These are phyloP conservation scores for Acomys russatus DNA, from an alignment of 2,797 vertebrate species.

Conservation along the genomic window DNA sequence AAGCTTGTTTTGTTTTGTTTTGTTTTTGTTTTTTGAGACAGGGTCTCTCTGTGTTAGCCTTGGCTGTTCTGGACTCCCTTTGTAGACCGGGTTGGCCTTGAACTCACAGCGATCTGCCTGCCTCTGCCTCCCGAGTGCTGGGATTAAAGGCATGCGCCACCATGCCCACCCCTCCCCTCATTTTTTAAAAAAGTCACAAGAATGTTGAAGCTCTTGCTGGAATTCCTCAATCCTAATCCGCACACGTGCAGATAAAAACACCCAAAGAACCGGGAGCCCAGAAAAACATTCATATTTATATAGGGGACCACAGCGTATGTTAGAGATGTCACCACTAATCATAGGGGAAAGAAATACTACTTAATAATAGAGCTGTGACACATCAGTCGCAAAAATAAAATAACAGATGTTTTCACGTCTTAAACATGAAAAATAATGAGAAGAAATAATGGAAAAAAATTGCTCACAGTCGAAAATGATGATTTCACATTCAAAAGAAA, in stretches of 20 bases:
- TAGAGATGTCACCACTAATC: neutral
- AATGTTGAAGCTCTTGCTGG: neutral
- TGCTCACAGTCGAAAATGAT: slow-evolving; percentile 1
- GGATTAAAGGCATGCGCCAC: too few relatives aligned
- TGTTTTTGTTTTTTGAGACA: too few relatives aligned
- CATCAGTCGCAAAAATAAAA: slow-evolving; percentile 52
- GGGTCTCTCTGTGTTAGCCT: too few relatives aligned
- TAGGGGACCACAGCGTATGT: neutral
- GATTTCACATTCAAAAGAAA: slow-evolving; percentile 54
- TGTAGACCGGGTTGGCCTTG: too few relatives aligned
- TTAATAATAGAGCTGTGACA: slow-evolving; percentile 46
- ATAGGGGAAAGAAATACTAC: slow-evolving; percentile 33
- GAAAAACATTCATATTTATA: slow-evolving; percentile 1
- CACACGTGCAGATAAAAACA: slow-evolving; percentile 4
- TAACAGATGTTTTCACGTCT: slow-evolving; percentile 16
- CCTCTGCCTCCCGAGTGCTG: too few relatives aligned
- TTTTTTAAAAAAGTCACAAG: neutral
- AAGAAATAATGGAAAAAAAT: slow-evolving; percentile 21
- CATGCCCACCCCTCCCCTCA: too few relatives aligned
- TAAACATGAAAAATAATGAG: slow-evolving; percentile 52
- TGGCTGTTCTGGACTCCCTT: too few relatives aligned
- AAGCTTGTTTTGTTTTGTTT: neutral
- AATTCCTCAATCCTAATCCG: slow-evolving; percentile 34
- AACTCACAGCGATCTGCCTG: too few relatives aligned
- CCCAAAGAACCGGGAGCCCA: slow-evolving; percentile 5